Percentiles rank a stretch among this genome's conserved stretches.
Conservation (phyloP, 1,140 invertebrate genomes). For the Himalopsyche phryganea region DNA sequence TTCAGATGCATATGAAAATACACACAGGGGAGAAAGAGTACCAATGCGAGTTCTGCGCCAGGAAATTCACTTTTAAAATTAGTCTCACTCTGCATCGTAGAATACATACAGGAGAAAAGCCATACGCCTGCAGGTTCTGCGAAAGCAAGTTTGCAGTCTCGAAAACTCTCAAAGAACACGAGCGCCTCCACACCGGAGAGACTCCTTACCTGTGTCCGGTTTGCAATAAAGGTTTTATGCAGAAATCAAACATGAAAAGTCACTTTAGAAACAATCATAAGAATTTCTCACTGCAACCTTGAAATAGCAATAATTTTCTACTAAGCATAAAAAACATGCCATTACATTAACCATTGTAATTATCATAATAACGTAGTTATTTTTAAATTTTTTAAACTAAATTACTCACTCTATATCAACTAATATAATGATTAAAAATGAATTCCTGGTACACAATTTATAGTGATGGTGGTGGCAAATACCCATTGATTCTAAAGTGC, state of each 20-base stretch:
- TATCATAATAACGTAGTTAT: background rate
- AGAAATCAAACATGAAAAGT: constrained; percentile 21
- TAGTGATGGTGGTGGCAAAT: too few species aligned
- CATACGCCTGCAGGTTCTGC: constrained; percentile 31
- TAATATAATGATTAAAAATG: too few species aligned
- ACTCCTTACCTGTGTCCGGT: constrained; percentile 48
- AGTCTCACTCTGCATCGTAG: constrained; percentile 15
- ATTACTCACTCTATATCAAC: too few species aligned
- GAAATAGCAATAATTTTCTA: too few species aligned
- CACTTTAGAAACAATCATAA: constrained; percentile 18
- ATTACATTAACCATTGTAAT: too few species aligned
- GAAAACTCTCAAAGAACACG: constrained; percentile 44
- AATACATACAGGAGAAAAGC: constrained; percentile 24
- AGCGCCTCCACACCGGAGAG: constrained; percentile 59
- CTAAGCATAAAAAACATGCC: too few species aligned
- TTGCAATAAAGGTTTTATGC: constrained; percentile 41
- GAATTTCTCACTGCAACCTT: background rate
- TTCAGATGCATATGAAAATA: constrained; percentile 37
- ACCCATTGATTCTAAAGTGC: too few species aligned
- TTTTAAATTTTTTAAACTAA: background rate
- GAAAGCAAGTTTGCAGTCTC: constrained; percentile 5
- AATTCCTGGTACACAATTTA: too few species aligned
- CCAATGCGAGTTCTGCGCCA: constrained; percentile 44
- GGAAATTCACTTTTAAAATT: constrained; percentile 34
- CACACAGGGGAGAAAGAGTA: constrained; percentile 49